Evolutionary conservation across 2,888 invertebrate species (phyloP).

Genomic region (Nomada goodeniana): DNA sequence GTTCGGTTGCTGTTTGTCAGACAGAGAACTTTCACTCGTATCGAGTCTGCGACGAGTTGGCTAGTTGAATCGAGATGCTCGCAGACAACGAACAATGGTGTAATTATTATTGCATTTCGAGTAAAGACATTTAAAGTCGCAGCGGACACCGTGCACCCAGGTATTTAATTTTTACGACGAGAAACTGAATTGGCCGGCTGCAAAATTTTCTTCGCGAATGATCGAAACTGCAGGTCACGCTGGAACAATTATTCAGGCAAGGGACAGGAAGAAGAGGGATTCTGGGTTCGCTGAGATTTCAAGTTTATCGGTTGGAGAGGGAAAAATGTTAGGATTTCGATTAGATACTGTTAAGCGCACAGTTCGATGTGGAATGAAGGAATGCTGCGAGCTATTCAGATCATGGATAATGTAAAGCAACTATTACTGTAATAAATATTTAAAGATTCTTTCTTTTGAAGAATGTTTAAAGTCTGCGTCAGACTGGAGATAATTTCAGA

Average conservation of each 20-base stretch:
- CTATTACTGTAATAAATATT: neutral
- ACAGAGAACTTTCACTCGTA: constrained; percentile 61
- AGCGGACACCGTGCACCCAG: constrained; percentile 15
- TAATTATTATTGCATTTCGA: constrained; percentile 55
- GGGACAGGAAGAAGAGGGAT: constrained; percentile 12
- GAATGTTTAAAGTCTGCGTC: no score
- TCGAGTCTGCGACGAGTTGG: constrained; percentile 41
- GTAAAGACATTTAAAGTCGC: constrained; percentile 30
- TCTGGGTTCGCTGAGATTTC: constrained; percentile 12
- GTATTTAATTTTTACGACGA: constrained; percentile 29
- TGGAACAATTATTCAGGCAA: constrained; percentile 24
- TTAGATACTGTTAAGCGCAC: neutral
- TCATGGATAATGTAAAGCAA: neutral
- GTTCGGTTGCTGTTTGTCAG: constrained; percentile 17
- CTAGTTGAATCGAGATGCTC: constrained; percentile 27
- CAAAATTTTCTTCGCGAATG: constrained; percentile 28
- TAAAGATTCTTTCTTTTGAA: neutral
- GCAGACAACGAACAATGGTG: constrained; percentile 29
- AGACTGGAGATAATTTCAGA: no score
- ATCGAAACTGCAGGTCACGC: constrained; percentile 41
- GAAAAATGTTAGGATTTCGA: neutral
- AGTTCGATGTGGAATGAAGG: neutral
- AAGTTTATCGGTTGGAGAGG: neutral
- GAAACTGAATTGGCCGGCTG: constrained; percentile 32
- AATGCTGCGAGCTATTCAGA: neutral